Base-by-base conservation (phyloP, 2,113 vertebrate species). In the Salvelinus alpinus region DNA sequence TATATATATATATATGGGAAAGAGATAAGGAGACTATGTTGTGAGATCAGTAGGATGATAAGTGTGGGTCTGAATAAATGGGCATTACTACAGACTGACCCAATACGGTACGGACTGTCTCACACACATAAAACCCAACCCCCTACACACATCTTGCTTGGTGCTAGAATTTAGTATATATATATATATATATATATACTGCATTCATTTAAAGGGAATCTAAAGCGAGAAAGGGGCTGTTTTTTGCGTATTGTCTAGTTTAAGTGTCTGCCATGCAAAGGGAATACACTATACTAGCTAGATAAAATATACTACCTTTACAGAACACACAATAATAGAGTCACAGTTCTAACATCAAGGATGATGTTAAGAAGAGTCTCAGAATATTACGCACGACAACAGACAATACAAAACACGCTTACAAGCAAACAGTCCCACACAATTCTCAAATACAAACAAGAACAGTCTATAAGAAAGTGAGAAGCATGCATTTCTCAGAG, bases 401-500 rank as follows among this genome's bases (percentile, higher is more conserved):
- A 79, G 5, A 82, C 74, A 81, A 74, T 29, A 66, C 68, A 71
- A 73, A 67, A 67, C 78, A 78, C 31, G 64, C 70, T 72, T 25
- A 74, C 12, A 69, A 22, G 34, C 68, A 79, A 80, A 54, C 69
- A 72, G 65, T 65, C 25, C 47, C 12, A 29, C 24, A 77, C 74
- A 64, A 73, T 75, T 25, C 44, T 65, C 68, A 64, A 7, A 7
- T 78, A 84, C 80, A 89, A 87, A 86, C 66, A 74, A 83, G 82
- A 76, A 85, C 76, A 79, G 80, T 88, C 29, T 64, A 86, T 85
- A 85, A 89, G 82, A 89, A 82, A 79, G 83, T 82, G 88, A 84
- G 76, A 91, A 91, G 88, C 94, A 94, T 95, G 93, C 91, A 87
- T 72, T 90, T 80, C 68, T 83, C 81, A 71, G 78, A 44, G 64